Conservation (phyloP, 2,113 vertebrate genomes). For the Galbula dea region DNA sequence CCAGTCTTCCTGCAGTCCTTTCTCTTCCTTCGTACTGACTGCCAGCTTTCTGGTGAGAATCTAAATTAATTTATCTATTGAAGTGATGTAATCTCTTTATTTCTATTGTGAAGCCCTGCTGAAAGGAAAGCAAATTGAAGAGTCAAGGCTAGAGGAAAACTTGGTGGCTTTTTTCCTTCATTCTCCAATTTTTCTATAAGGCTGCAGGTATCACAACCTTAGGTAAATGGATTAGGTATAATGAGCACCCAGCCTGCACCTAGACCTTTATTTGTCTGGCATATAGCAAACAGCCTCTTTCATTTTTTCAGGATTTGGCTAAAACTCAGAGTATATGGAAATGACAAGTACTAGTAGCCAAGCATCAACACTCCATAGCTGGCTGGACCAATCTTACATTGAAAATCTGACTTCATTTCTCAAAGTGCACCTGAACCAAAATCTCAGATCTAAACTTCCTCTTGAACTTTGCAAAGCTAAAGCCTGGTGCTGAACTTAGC, state of each 20-base stretch:
- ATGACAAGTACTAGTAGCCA: background rate
- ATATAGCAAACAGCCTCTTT: background rate
- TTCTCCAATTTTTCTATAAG: background rate
- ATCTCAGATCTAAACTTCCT: background rate
- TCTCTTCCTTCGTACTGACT: constrained; percentile 45
- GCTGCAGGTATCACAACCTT: background rate
- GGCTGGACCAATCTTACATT: background rate
- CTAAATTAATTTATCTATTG: constrained; percentile 55
- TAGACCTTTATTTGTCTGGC: background rate
- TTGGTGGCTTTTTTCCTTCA: background rate
- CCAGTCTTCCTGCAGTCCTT: constrained; percentile 45
- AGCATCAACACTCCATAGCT: background rate
- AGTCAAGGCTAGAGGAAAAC: background rate
- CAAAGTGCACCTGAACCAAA: background rate
- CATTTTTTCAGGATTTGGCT: background rate
- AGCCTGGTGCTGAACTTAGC: background rate
- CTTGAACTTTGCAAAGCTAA: background rate
- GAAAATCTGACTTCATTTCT: background rate
- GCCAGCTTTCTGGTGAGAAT: constrained; percentile 68
- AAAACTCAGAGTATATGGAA: background rate
- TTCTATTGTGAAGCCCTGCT: background rate
- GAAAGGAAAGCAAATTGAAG: background rate
- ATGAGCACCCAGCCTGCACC: background rate
- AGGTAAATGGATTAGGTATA: background rate
- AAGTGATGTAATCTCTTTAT: constrained; percentile 9